Base-by-base conservation (phyloP, 2,113 vertebrate species). In the Oreocharis arfaki region DNA sequence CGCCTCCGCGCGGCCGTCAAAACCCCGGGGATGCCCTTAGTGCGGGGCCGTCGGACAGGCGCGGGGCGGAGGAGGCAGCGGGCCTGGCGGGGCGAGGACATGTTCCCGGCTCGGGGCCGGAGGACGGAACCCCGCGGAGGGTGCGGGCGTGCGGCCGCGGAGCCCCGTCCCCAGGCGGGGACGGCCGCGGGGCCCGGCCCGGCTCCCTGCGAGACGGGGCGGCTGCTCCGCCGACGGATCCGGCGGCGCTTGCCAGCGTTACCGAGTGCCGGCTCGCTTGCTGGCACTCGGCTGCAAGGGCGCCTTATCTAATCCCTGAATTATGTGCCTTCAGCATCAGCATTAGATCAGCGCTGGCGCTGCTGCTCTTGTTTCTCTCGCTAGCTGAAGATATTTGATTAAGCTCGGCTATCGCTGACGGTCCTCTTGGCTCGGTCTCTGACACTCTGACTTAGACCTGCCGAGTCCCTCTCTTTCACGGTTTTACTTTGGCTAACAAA, bases 331-430 rank as follows among this genome's bases (percentile, higher is more conserved):
- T 87, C 67, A 77, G 53, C 81, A 90, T 67, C 86, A 84, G 91
- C 78, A 64, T 95, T 82, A 92, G 81, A 39, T 91, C 89, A 87
- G 94, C 77, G 64, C 81, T 96, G 93, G 95, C 96, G 27, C 89
- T 39, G 23, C 28, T n/a, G 69, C 52, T 85, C 52, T 64, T 83
- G 76, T 92, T 92, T 84, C 49, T 75, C 55, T 79, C 37, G 83
- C 81, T 82, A 69, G 93, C 80, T 71, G 94, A 84, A 95, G 93
- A 73, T 20, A 70, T 3, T 94, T 86, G 70, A 71, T 87, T 92
- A 76, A 96, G 44, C 84, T 91, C 30, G 49, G 86, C 77, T 83
- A 14, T 57, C 33, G 7, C 87, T 83, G 87, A 76, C 74, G 15
- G 16, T 61, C 84, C 57, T 83, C 53, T 93, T 73, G 93, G 89